A percentile compares a stretch with the other conserved stretches of the same genome.
phyloP scores from a whole-genome alignment of 53 echinoderm and acorn worm genomes.

The Crossaster papposus region DNA sequence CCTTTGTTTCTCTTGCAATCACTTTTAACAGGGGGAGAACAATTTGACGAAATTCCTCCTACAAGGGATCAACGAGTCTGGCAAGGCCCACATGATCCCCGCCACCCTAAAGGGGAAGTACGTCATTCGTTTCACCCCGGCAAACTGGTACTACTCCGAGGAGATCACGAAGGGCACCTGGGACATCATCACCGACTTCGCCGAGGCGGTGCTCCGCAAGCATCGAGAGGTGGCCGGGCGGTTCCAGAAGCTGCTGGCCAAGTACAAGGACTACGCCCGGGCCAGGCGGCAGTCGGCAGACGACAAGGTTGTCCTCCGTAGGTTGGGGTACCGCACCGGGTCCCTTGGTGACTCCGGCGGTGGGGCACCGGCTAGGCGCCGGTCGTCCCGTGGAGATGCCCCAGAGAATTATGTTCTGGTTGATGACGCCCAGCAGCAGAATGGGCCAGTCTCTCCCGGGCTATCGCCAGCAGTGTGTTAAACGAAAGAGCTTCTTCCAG shows the following conservation, averaged over 20 bases:
- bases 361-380: background rate
- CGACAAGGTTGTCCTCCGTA: background rate
- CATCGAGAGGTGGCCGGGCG: background rate
- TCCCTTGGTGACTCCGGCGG: background rate
- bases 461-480: background rate
- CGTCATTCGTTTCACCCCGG: constrained; percentile 74
- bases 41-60: constrained; percentile 69
- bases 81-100: constrained; percentile 73
- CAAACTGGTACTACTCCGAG: constrained; percentile 67
- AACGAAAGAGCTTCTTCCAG: background rate
- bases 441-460: background rate
- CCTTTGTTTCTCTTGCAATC: too few species aligned
- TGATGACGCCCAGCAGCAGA: background rate
- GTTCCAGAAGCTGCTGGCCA: background rate
- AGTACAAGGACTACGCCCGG: constrained; percentile 19
- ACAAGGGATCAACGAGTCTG: constrained; percentile 74
- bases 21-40: constrained; percentile 73
- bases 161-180: constrained; percentile 73
- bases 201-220: constrained; percentile 33
- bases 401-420: background rate
- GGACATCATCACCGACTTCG: constrained; percentile 60
- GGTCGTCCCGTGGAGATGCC: background rate
- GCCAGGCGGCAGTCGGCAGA: background rate
- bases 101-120: constrained; percentile 71
- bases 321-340: background rate